A percentile compares a stretch with the other conserved stretches of the same genome.
These are phyloP conservation scores for Andrena marginata DNA, from an alignment of 2,888 invertebrate species.

Conservation along the genomic window DNA sequence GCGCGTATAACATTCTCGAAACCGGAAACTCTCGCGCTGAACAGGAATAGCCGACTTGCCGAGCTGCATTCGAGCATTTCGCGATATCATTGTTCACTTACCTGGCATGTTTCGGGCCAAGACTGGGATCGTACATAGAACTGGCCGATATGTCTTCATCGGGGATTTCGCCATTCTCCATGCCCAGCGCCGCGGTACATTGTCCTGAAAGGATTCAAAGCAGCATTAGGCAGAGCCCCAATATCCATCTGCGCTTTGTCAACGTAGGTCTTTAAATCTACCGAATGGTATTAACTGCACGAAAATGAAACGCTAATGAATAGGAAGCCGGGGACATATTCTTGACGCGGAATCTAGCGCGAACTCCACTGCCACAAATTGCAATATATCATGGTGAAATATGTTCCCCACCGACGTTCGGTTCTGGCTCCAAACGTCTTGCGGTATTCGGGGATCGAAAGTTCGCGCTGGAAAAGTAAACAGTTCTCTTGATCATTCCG, in stretches of 20 bases:
- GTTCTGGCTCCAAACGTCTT: neutral
- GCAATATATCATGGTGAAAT: neutral
- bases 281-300: neutral
- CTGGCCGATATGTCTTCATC: conserved; percentile 84
- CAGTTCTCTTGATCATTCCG: too few relatives aligned
- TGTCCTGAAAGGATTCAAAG: conserved; percentile 81
- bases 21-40: conserved; percentile 43
- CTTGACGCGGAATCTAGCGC: neutral
- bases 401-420: neutral
- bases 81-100: conserved; percentile 78
- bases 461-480: neutral
- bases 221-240: conserved; percentile 56
- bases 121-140: conserved; percentile 83
- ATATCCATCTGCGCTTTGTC: conserved; percentile 62
- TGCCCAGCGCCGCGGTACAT: conserved; percentile 81
- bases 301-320: conserved; percentile 41
- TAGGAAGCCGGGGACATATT: conserved; percentile 17
- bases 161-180: conserved; percentile 83
- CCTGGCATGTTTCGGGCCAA: conserved; percentile 83
- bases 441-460: neutral
- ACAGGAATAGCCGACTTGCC: conserved; percentile 50
- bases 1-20: neutral
- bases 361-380: neutral
- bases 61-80: conserved; percentile 44
- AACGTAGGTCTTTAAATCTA: conserved; percentile 28